Evolutionary conservation across 2,113 vertebrate genomes (phyloP).

Genomic region (Phrynocephalus versicolor): DNA sequence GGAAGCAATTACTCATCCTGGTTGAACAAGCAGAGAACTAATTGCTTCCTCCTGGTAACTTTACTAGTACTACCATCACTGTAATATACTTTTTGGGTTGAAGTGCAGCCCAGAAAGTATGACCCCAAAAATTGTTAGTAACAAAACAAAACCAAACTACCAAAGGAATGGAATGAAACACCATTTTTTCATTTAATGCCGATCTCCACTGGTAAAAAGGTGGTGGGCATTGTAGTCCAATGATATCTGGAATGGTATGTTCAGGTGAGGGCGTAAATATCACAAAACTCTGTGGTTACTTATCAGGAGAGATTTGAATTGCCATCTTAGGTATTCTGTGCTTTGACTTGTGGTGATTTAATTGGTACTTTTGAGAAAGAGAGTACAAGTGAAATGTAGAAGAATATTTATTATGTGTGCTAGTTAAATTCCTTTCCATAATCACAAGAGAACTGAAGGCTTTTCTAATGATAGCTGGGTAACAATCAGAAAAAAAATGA

Average conservation of each 20-base stretch:
- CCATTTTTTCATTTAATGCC: too few relatives aligned
- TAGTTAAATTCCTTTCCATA: background rate
- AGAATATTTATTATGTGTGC: background rate
- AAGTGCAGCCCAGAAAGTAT: too few relatives aligned
- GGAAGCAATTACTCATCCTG: too few relatives aligned
- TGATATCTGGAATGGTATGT: background rate
- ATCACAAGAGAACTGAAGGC: rapidly evolving
- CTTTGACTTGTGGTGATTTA: background rate
- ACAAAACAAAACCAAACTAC: too few relatives aligned
- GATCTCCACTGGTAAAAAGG: too few relatives aligned
- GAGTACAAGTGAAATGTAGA: rapidly evolving
- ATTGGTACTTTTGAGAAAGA: background rate
- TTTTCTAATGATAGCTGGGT: background rate
- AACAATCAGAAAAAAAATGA: background rate
- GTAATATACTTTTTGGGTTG: too few relatives aligned
- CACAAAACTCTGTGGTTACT: background rate
- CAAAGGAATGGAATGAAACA: too few relatives aligned
- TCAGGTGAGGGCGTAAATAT: background rate
- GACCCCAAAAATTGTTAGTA: too few relatives aligned
- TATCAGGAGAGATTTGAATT: background rate
- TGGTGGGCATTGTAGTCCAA: background rate
- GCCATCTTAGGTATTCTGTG: background rate
- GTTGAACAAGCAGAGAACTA: too few relatives aligned
- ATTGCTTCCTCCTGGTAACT: too few relatives aligned
- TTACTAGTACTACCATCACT: too few relatives aligned